Base-by-base conservation (phyloP, 2,888 invertebrate genomes). In the Chrysolina americana region DNA sequence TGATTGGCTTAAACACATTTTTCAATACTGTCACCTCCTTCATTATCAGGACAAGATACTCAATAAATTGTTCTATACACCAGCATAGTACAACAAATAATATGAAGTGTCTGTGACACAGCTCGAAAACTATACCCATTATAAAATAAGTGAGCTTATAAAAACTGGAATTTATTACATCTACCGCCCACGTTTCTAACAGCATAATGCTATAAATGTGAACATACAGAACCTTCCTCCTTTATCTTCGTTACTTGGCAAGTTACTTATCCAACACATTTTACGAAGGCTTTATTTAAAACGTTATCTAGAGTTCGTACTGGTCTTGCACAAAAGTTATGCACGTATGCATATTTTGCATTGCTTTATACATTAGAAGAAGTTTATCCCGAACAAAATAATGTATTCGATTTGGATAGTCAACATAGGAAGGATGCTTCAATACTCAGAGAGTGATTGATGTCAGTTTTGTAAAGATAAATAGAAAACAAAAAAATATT, bases 121-220 rank as follows among this genome's bases (percentile, higher is more conserved):
- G 44, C 15, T 50, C 50, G 15, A 50, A 17, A 17, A 13, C 50
- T 17, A 50, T n/a, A 50, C 50, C 50, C 50, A 15, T 50, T n/a
- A 50, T 50, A 50, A 50, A 50, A 15, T 17, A 17, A 50, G 50
- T 50, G 15, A 17, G 50, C 50, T 50, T 17, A 50, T 50, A 17
- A 50, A 17, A 50, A 50, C 17, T 50, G 50, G n/a, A 17, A 50
- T 50, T 50, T 50, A 50, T 50, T 50, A 50, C 15, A n/a, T 6
- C 50, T 50, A 15, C 50, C 50, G 50, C 50, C 50, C 50, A 50
- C 50, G 2, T 50, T 50, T n/a, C 50, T 17, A 13, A 50, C 6
- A 6, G 17, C 8, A 15, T 13, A 17, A 50, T 50, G 17, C 50
- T 50, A 50, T 50, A n/a, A 50, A 50, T n/a, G 50, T 15, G 17